Conservation (phyloP, 2,797 vertebrate species). For the Cephalopachus bancanus region DNA sequence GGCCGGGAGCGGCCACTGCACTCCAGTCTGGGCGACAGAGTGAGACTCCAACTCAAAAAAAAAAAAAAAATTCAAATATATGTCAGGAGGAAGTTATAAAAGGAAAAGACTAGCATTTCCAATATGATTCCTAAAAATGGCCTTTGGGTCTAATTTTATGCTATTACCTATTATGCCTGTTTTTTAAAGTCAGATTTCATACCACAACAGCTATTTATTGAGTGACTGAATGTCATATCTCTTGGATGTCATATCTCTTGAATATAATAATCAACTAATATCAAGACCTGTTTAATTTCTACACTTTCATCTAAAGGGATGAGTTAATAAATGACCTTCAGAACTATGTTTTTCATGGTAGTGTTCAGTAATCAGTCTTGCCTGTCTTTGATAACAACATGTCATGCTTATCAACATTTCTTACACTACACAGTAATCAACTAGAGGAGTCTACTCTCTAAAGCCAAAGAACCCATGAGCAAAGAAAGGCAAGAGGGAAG, state of each 20-base stretch:
- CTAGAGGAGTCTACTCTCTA: background rate
- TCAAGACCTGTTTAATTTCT: conserved; percentile 35
- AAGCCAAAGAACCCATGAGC: background rate
- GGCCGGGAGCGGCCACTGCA: too few species aligned
- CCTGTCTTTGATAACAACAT: background rate
- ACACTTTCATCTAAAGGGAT: background rate
- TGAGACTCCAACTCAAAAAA: too few species aligned
- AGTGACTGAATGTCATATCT: background rate
- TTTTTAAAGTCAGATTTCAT: background rate
- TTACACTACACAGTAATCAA: background rate
- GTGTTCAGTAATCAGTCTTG: background rate
- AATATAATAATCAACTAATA: background rate
- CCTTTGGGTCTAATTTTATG: background rate
- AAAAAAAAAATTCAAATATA: background rate
- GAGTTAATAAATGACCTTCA: background rate
- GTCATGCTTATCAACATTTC: background rate
- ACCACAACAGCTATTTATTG: conserved; percentile 30
- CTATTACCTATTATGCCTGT: background rate
- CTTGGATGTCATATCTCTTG: background rate
- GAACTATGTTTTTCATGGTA: background rate
- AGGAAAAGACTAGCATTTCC: conserved; percentile 28
- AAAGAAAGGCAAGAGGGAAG: background rate
- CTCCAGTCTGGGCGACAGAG: too few species aligned
- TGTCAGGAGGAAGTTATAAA: conserved; percentile 2
- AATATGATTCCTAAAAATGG: conserved; percentile 23